These are phyloP conservation scores for Chaenogobius annularis DNA, from an alignment of 2,113 vertebrate species.

Conservation along the genomic window DNA sequence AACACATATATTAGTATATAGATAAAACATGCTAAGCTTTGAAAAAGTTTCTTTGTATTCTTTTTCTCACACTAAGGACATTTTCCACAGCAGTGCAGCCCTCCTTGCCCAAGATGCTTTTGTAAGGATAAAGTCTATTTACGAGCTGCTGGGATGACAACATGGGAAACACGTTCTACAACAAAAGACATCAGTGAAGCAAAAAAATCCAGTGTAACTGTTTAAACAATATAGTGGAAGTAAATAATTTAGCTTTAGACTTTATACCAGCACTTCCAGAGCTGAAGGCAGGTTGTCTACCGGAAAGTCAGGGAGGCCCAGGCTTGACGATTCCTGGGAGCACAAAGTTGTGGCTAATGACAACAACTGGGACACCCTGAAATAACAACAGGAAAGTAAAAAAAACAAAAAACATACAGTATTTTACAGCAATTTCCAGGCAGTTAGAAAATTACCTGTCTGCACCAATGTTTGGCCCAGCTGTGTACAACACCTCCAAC, in stretches of 20 bases:
- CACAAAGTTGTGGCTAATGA: slow-evolving; percentile 93
- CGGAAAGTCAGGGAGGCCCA: slow-evolving; percentile 96
- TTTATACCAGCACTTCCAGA: slow-evolving; percentile 86
- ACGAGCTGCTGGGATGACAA: slow-evolving; percentile 84
- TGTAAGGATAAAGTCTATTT: slow-evolving; percentile 89
- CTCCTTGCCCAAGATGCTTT: slow-evolving; percentile 86
- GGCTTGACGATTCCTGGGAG: slow-evolving; percentile 88
- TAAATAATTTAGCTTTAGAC: not conserved
- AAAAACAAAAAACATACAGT: not conserved
- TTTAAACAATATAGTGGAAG: not conserved
- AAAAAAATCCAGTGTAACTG: not conserved
- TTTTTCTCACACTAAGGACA: slow-evolving; percentile 81
- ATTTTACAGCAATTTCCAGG: not conserved
- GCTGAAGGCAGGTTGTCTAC: slow-evolving; percentile 88
- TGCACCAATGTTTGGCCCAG: slow-evolving; percentile 84
- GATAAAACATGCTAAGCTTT: not conserved
- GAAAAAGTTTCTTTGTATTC: not conserved
- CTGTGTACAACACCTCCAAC: slow-evolving; percentile 85
- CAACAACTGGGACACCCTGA: slow-evolving; percentile 91
- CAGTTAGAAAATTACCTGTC: slow-evolving; percentile 81
- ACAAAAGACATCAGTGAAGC: not conserved
- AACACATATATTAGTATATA: not conserved
- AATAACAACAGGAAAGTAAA: slow-evolving; percentile 5
- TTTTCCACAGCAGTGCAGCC: slow-evolving; percentile 87
- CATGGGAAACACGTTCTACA: slow-evolving; percentile 87